A percentile compares a stretch with the other conserved stretches of the same genome.
These are phyloP conservation scores for Melopsittacus undulatus DNA, from an alignment of 2,797 vertebrate species.

Conservation along the genomic window DNA sequence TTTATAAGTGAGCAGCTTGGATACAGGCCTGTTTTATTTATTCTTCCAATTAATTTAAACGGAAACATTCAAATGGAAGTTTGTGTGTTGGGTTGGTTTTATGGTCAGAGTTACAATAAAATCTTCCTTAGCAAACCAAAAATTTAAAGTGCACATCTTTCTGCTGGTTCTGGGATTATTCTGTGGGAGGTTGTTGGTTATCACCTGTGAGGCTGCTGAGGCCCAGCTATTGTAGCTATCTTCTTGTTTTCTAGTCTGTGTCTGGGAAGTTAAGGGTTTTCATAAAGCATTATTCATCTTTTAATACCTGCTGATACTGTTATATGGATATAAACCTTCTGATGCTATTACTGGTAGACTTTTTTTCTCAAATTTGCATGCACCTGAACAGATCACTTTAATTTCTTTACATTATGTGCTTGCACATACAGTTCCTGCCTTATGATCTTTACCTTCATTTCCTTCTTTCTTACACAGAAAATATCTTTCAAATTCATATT, in stretches of 20 bases:
- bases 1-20: not conserved
- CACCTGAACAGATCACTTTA: not conserved
- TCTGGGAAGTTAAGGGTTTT: not conserved
- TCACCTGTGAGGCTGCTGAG: not conserved
- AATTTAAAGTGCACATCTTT: not conserved
- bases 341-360: not conserved
- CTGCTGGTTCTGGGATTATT: not conserved
- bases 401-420: not conserved
- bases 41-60: not conserved
- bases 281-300: not conserved
- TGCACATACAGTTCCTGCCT: not conserved
- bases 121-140: not conserved
- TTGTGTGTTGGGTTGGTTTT: not conserved
- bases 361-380: not conserved
- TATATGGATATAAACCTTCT: not conserved
- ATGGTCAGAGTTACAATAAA: not conserved
- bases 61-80: not conserved
- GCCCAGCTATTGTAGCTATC: not conserved
- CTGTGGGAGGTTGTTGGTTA: not conserved
- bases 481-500: not conserved
- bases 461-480: not conserved
- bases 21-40: not conserved
- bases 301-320: not conserved
- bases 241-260: not conserved
- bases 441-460: not conserved